Percentiles rank a stretch among this genome's conserved stretches.
These are phyloP conservation scores for Hypotaenidia philippensis DNA, from an alignment of 2,797 vertebrate genomes.

Conservation along the genomic window DNA sequence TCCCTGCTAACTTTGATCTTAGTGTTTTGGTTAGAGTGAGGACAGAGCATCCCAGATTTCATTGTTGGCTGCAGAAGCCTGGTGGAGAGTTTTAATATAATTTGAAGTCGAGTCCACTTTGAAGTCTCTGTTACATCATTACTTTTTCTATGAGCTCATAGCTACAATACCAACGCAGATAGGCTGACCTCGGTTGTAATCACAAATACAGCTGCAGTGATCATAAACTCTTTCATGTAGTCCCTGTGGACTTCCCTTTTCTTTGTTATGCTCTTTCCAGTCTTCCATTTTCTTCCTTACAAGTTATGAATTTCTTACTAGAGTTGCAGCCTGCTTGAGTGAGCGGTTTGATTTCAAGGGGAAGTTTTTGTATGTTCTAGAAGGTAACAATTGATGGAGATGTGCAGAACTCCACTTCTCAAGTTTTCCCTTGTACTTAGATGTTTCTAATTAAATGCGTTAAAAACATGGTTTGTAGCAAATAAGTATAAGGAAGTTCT, in stretches of 20 bases:
- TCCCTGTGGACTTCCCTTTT: background rate
- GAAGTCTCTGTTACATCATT: background rate
- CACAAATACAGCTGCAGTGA: background rate
- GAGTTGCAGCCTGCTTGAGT: background rate
- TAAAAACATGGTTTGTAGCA: background rate
- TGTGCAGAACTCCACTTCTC: background rate
- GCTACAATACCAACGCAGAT: background rate
- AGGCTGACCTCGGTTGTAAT: background rate
- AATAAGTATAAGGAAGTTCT: background rate
- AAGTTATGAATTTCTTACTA: background rate
- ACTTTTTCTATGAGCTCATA: background rate
- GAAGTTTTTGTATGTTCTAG: background rate
- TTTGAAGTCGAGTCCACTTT: background rate
- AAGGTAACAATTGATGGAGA: background rate
- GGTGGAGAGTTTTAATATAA: background rate
- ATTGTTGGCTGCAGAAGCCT: fast-evolving
- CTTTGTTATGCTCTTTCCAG: background rate
- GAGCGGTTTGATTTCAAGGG: background rate
- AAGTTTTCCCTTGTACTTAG: background rate
- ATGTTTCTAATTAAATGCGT: background rate
- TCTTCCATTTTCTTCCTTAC: slow-evolving; percentile 17
- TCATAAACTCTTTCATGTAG: fast-evolving
- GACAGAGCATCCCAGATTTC: background rate
- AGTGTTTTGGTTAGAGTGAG: background rate
- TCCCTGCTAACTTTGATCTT: background rate